These are phyloP conservation scores for Corydoras sp. DNA, from an alignment of 2,113 vertebrate genomes.

Conservation along the genomic window DNA sequence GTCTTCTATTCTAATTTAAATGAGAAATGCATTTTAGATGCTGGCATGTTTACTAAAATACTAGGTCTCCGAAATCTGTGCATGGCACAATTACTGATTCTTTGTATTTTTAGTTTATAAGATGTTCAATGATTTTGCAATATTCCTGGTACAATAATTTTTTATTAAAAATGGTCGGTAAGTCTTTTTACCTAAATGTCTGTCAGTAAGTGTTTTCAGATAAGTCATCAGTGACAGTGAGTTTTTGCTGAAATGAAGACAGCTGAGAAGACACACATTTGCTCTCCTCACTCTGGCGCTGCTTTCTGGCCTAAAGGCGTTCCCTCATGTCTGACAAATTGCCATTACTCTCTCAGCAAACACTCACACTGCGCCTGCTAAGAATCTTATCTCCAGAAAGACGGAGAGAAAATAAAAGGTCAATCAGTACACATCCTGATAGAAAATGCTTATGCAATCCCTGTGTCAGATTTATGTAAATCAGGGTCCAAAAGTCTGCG, in stretches of 20 bases:
- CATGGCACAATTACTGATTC: too few relatives aligned
- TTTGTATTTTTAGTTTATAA: too few relatives aligned
- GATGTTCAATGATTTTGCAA: too few relatives aligned
- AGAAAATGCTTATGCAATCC: conserved; percentile 6
- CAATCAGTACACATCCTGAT: conserved; percentile 12
- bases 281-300: conserved; percentile 7
- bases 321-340: conserved; percentile 41
- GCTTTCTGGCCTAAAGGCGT: conserved; percentile 30
- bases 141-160: too few relatives aligned
- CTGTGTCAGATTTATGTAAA: neutral
- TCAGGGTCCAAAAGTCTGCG: conserved; percentile 16
- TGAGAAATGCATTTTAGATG: too few relatives aligned
- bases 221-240: conserved; percentile 5
- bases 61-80: too few relatives aligned
- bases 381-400: conserved; percentile 6
- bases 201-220: neutral
- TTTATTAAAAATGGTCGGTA: neutral
- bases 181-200: neutral
- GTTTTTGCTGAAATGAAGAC: conserved; percentile 5
- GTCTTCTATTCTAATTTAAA: too few relatives aligned
- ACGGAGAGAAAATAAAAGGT: neutral
- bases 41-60: too few relatives aligned
- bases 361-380: conserved; percentile 10
- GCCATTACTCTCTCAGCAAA: conserved; percentile 31
- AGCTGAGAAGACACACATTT: conserved; percentile 14